A percentile compares a stretch with the other conserved stretches of the same genome.
These are phyloP conservation scores for Bothrops alternatus DNA, from an alignment of 2,797 vertebrate genomes.

Conservation along the genomic window DNA sequence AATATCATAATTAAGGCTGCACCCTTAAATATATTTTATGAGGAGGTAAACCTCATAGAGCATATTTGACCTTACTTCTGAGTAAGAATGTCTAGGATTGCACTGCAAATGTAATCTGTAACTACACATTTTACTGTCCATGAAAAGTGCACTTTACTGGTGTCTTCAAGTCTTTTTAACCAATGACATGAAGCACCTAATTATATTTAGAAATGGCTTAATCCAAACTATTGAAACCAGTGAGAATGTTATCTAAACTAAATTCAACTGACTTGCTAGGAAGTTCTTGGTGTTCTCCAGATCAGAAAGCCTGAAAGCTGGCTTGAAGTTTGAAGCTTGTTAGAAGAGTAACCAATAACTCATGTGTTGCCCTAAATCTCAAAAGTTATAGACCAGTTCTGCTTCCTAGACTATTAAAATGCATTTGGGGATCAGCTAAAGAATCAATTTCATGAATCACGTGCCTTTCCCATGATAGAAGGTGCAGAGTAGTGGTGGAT, in stretches of 20 bases:
- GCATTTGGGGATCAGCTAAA: constrained; percentile 22
- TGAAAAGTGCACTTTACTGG: constrained; percentile 23
- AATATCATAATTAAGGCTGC: constrained; percentile 19
- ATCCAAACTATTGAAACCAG: constrained; percentile 1
- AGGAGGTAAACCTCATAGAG: neutral
- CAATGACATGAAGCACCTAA: constrained; percentile 29
- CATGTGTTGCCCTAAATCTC: constrained; percentile 11
- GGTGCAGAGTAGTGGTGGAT: neutral
- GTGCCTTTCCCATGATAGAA: neutral
- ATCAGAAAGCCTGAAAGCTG: neutral
- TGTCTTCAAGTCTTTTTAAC: constrained; percentile 37
- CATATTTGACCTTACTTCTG: neutral
- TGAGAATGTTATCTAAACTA: constrained; percentile 23
- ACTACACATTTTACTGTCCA: constrained; percentile 15
- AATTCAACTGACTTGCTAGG: constrained; percentile 35
- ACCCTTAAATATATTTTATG: neutral
- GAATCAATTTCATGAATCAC: constrained; percentile 23
- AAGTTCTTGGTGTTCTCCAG: constrained; percentile 27
- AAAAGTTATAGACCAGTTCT: constrained; percentile 26
- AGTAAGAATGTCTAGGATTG: neutral
- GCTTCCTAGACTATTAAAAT: constrained; percentile 22
- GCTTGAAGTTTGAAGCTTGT: constrained; percentile 28
- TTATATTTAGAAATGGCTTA: constrained; percentile 12
- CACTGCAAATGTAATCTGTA: constrained; percentile 29
- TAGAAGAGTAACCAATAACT: neutral